Percentiles rank a stretch among this genome's conserved stretches.
These are phyloP conservation scores for Turdus rufiventris DNA, from an alignment of 2,113 vertebrate species.

Conservation along the genomic window DNA sequence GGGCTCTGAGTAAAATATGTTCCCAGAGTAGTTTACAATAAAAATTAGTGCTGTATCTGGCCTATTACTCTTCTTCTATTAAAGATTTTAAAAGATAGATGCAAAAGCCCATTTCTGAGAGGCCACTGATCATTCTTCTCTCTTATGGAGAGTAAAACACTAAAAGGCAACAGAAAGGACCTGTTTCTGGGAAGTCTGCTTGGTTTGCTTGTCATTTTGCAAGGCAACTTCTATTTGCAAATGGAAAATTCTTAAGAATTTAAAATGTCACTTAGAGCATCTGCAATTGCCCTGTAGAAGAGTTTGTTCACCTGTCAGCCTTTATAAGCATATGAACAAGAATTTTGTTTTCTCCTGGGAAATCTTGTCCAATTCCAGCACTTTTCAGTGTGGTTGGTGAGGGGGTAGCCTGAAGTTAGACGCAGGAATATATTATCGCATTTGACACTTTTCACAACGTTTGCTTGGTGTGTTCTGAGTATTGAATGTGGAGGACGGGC, in stretches of 20 bases:
- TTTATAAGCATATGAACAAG: not conserved
- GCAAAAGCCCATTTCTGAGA: not conserved
- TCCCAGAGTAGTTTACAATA: conserved; percentile 43
- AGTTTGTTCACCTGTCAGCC: conserved; percentile 51
- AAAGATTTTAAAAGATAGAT: not conserved
- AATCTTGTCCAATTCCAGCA: not conserved
- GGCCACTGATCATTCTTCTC: not conserved
- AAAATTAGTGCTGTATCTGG: conserved; percentile 38
- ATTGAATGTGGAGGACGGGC: fast-evolving
- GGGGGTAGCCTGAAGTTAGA: not conserved
- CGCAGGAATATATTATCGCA: not conserved
- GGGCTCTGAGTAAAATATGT: conserved; percentile 37
- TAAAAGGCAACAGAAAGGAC: not conserved
- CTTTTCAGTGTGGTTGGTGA: not conserved
- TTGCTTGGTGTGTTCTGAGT: not conserved
- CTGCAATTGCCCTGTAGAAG: conserved; percentile 11
- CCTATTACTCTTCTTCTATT: not conserved
- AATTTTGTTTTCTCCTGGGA: conserved; percentile 45
- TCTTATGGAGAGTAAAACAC: not conserved
- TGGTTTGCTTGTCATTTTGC: not conserved
- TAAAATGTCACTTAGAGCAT: conserved; percentile 39
- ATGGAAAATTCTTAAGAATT: not conserved
- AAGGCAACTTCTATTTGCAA: not conserved
- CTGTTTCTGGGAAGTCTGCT: not conserved
- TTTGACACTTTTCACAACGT: not conserved